Base-by-base conservation (phyloP, 1,140 invertebrate species). In the Anastrepha ludens region DNA sequence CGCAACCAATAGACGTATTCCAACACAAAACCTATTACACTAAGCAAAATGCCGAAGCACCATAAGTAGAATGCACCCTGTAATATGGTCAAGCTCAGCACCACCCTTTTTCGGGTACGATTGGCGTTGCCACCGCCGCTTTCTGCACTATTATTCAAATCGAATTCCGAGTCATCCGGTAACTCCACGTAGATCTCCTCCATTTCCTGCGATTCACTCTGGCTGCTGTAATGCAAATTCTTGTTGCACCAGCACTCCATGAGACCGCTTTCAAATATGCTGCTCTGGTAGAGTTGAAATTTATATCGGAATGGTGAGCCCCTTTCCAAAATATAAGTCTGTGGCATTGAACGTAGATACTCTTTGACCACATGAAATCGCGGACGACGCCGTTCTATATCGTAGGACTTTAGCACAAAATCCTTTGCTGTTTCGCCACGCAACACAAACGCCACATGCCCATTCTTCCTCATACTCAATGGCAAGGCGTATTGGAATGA, bases 251-350 rank as follows among this genome's bases (percentile, higher is more conserved):
- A 93, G 67, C 92, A 88, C 41, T 91, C 89, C 2, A 90, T 86
- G 8, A 93, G 89, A 0, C 92, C 91, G 9, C 91, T 88, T 67
- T 92, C 92, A 74, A 90, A 89, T 17, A 91, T 90, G 3, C 89
- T 74, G 15, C 87, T 90, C 1, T 90, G 60, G 0, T 90, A 50
- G 1, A 44, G 59, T 58, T 93, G 90, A 20, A 93, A 89, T 29
- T 92, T 92, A n/a, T 93, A 88, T 6, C 88, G 87, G 13, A 90
- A 93, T 0, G 91, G 91, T 0, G 91, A 92, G 7, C 92, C 92
- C 1, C 87, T 50, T 0, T 89, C 89, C n/a, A 92, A 29, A 0
- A 93, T 90, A 39, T 93, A 93, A 7, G 91, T 92, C 39, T 89
- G 88, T 0, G 90, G 88, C 90, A 93, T 89, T 7, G 92, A 91